Evolutionary conservation across 2,888 invertebrate species (phyloP), one percentile per base, ranked within the genome.

Genomic region (Orchesellides sinensis): DNA sequence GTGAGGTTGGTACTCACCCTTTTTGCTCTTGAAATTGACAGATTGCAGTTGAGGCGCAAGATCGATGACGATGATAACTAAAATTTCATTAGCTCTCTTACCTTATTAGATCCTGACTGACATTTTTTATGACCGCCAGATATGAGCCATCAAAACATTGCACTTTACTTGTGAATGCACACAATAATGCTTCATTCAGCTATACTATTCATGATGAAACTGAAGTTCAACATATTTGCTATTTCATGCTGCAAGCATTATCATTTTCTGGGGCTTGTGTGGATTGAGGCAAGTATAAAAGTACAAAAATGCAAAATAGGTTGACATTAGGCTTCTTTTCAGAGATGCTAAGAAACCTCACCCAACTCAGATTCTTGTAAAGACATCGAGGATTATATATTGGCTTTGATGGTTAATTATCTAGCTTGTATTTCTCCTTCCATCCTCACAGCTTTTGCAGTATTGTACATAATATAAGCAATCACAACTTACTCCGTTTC

Each of bases 1-100:
- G 12, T 29, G 17, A 40, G 40, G 10, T n/a, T 21, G 47, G 69
- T 69, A 54, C 69, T 52, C 63, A 14, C 52, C n/a, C 49, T 69
- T 35, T 49, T 23, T 83, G 83, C 75, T 83, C 83, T 83, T 83
- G 83, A 83, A 83, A 77, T 83, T 83, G 83, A 83, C 83, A 83
- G 83, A 66, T 77, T 77, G 35, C 45, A 72, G 77, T 70, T 75
- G 49, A 72, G 70, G 65, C 47, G 83, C 65, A 52, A 77, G 83
- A 83, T 83, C 63, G 66, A 70, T 77, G 65, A 72, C 72, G 59
- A 27, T 65, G 83, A 83, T 83, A 83, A 77, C 83, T 83, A 70
- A 83, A 83, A 77, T 77, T 83, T 83, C 83, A 83, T 83, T 83
- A 83, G 83, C 52, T 23, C 54, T 45, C 49, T 72, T 66, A 32